A percentile compares a stretch with the other conserved stretches of the same genome.
Conservation (phyloP, 2,113 vertebrate species). For the Alectura lathami region DNA sequence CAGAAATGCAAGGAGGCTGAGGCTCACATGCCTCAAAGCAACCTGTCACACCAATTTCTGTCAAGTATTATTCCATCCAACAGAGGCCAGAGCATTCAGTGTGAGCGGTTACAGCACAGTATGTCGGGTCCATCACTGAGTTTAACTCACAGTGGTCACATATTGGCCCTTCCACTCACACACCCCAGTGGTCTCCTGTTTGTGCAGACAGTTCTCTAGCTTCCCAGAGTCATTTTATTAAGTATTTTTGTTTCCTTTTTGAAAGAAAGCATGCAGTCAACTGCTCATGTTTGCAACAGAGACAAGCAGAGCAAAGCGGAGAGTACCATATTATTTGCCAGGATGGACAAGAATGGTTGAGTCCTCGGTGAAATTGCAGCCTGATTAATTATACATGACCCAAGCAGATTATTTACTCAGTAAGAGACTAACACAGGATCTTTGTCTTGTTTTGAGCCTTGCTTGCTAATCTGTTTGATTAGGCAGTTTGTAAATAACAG, state of each 20-base stretch:
- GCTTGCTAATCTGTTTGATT: slow-evolving; percentile 58
- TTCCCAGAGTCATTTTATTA: not conserved
- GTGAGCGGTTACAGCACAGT: accelerated
- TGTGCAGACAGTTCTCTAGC: not conserved
- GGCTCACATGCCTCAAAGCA: not conserved
- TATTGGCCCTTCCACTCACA: not conserved
- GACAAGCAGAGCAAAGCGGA: not conserved
- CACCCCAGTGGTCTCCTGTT: not conserved
- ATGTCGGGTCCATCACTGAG: not conserved
- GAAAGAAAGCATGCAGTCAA: not conserved
- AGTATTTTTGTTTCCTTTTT: not conserved
- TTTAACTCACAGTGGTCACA: not conserved
- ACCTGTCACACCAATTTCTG: not conserved
- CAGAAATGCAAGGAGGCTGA: not conserved
- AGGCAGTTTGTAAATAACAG: slow-evolving; percentile 58
- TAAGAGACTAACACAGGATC: slow-evolving; percentile 24
- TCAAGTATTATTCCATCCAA: not conserved
- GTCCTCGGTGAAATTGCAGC: slow-evolving; percentile 29
- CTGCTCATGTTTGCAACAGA: not conserved
- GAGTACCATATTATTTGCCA: not conserved
- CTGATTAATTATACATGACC: slow-evolving; percentile 66
- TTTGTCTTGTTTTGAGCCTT: slow-evolving; percentile 50
- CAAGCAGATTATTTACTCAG: slow-evolving; percentile 68
- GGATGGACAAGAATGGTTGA: slow-evolving; percentile 1
- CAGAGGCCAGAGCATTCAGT: accelerated